phyloP scores from a whole-genome alignment of 1,140 invertebrate species.

The Drosophila littoralis region DNA sequence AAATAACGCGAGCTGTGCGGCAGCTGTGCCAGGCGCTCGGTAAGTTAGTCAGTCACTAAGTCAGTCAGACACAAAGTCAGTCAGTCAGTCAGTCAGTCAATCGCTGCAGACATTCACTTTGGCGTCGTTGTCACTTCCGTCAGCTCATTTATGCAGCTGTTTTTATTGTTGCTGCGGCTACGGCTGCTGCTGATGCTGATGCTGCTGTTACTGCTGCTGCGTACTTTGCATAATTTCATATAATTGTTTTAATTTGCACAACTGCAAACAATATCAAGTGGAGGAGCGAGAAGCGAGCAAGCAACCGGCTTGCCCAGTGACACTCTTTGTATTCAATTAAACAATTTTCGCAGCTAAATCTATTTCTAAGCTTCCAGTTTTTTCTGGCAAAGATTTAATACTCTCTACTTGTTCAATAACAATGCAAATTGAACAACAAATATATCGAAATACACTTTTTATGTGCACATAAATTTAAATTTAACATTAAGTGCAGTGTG shows the following conservation, averaged over 20 bases:
- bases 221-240: conserved; percentile 78
- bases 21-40: conserved; percentile 36
- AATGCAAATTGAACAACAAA: conserved; percentile 62
- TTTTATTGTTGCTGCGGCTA: conserved; percentile 31
- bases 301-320: conserved; percentile 50
- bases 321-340: conserved; percentile 67
- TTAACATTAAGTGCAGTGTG: conserved; percentile 52
- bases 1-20: conserved; percentile 26
- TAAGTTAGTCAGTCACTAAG: conserved; percentile 47
- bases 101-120: conserved; percentile 65
- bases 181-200: conserved; percentile 4
- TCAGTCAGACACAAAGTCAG: conserved; percentile 13
- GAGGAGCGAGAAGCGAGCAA: conserved; percentile 28
- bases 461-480: conserved; percentile 69
- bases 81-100: conserved; percentile 38
- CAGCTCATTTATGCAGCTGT: conserved; percentile 70
- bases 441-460: conserved; percentile 52
- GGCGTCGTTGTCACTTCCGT: conserved; percentile 62
- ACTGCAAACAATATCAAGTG: conserved; percentile 69
- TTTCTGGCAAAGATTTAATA: conserved; percentile 17
- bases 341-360: conserved; percentile 52
- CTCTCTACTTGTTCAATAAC: conserved; percentile 57
- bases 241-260: conserved; percentile 80
- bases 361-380: conserved; percentile 35
- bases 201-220: conserved; percentile 57